Conservation (phyloP, 1,140 invertebrate genomes). For the Dreissena polymorpha region DNA sequence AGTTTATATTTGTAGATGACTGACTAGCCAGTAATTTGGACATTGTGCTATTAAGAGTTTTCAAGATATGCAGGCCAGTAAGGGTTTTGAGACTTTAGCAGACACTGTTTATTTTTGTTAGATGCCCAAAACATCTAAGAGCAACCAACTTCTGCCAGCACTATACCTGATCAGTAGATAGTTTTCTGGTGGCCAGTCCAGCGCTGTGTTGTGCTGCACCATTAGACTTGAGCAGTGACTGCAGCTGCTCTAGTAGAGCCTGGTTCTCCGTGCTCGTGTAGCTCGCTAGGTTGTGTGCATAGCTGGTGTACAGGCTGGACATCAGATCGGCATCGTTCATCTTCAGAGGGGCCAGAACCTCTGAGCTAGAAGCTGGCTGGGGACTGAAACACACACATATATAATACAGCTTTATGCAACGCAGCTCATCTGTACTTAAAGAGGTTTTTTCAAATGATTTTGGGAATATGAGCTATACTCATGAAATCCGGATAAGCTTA, state of each 20-base stretch:
- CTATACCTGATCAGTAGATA: slow-evolving; percentile 43
- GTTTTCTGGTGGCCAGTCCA: slow-evolving; percentile 22
- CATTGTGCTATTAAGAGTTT: too few relatives aligned
- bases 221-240: slow-evolving; percentile 52
- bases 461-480: not conserved
- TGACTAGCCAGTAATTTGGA: too few relatives aligned
- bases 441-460: not conserved
- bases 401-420: not conserved
- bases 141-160: too few relatives aligned
- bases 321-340: slow-evolving; percentile 68
- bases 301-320: slow-evolving; percentile 60
- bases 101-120: too few relatives aligned
- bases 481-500: not conserved
- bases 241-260: slow-evolving; percentile 43
- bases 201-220: slow-evolving; percentile 22
- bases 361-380: not conserved
- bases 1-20: too few relatives aligned
- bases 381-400: too few relatives aligned
- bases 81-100: too few relatives aligned
- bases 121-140: too few relatives aligned
- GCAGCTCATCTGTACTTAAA: not conserved
- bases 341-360: not conserved
- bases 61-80: too few relatives aligned
- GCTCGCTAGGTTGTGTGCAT: slow-evolving; percentile 40
- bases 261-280: slow-evolving; percentile 12